These are phyloP conservation scores for Eutrigla gurnardus DNA, from an alignment of 2,797 vertebrate species.

Conservation along the genomic window DNA sequence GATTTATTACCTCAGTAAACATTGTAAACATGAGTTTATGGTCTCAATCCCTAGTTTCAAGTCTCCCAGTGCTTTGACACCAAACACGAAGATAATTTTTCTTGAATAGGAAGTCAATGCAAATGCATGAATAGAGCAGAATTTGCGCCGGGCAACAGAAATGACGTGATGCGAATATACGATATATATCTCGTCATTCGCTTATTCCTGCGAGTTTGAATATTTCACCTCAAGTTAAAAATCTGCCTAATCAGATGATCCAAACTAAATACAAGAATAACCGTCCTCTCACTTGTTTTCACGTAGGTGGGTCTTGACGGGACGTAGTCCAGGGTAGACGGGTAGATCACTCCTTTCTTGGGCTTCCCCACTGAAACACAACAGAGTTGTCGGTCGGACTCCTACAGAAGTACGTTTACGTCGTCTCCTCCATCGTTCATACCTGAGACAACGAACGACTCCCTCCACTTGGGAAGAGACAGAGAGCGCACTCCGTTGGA, in stretches of 20 bases:
- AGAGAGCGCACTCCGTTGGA: conserved; percentile 91
- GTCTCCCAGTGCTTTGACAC: too few relatives aligned
- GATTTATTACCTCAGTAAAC: too few relatives aligned
- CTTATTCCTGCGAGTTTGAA: too few relatives aligned
- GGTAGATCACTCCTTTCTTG: conserved; percentile 93
- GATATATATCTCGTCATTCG: too few relatives aligned
- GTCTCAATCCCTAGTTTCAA: too few relatives aligned
- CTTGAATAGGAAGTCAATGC: too few relatives aligned
- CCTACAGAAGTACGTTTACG: conserved; percentile 4
- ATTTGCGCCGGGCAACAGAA: too few relatives aligned
- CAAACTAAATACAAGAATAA: conserved; percentile 1
- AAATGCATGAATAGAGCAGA: too few relatives aligned
- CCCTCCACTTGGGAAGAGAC: conserved; percentile 94
- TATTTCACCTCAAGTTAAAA: too few relatives aligned
- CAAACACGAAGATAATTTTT: too few relatives aligned
- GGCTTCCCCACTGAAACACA: conserved; percentile 90
- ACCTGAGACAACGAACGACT: conserved; percentile 95
- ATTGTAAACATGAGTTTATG: too few relatives aligned
- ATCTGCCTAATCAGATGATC: not conserved
- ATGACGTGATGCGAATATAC: too few relatives aligned
- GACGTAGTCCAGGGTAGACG: conserved; percentile 89
- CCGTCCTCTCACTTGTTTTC: conserved; percentile 86
- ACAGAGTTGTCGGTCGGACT: conserved; percentile 38
- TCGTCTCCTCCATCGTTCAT: not conserved
- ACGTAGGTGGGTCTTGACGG: conserved; percentile 84